Evolutionary conservation across 2,113 vertebrate species (phyloP).

Genomic region (Cheilinus undulatus): DNA sequence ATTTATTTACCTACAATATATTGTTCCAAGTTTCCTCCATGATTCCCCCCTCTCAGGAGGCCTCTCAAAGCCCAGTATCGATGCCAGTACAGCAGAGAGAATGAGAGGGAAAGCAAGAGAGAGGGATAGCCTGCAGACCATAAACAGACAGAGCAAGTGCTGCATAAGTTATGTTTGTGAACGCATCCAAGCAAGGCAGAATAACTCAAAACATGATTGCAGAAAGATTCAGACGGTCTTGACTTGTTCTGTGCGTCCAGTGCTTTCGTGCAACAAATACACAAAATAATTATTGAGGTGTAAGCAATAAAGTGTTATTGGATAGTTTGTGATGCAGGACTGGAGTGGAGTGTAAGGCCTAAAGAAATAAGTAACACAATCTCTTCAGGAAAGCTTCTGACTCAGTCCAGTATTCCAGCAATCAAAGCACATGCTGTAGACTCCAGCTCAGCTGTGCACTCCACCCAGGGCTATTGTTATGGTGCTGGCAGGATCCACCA

Average conservation of each 20-base stretch:
- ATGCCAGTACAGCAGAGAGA: slow-evolving; percentile 74
- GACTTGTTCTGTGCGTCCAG: neutral
- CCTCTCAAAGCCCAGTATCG: slow-evolving; percentile 69
- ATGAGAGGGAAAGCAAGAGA: slow-evolving; percentile 63
- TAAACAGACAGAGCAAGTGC: slow-evolving; percentile 43
- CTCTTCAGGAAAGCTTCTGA: slow-evolving; percentile 26
- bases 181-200: slow-evolving; percentile 14
- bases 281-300: neutral
- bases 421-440: slow-evolving; percentile 61
- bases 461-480: slow-evolving; percentile 78
- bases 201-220: neutral
- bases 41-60: slow-evolving; percentile 74
- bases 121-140: slow-evolving; percentile 34
- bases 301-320: slow-evolving; percentile 13
- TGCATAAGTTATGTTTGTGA: slow-evolving; percentile 23
- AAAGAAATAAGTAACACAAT: slow-evolving; percentile 45
- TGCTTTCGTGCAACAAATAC: neutral
- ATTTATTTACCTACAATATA: slow-evolving; percentile 84
- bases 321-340: slow-evolving; percentile 12
- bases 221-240: slow-evolving; percentile 9
- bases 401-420: slow-evolving; percentile 54
- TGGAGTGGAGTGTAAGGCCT: slow-evolving; percentile 5
- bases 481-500: slow-evolving; percentile 58
- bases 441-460: slow-evolving; percentile 72
- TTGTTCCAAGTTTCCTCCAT: slow-evolving; percentile 79